Evolutionary conservation across 2,888 invertebrate genomes (phyloP).

Genomic region (Chaetoderma sp.): DNA sequence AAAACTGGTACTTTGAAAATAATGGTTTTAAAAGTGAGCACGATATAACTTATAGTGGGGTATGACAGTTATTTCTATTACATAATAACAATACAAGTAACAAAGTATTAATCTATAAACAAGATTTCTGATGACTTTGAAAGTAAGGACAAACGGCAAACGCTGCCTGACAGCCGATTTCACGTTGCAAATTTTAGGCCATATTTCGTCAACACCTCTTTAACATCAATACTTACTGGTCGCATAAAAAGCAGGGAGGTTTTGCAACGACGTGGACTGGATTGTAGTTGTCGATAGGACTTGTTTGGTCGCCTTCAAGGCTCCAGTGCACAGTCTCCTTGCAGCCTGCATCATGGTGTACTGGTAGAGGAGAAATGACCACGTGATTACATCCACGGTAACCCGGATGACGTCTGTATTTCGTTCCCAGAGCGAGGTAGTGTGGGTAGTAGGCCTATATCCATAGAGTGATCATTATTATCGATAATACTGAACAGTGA

Average conservation of each 20-base stretch:
- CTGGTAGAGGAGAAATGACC: slow-evolving; percentile 10
- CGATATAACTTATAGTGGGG: no score
- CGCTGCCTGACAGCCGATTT: neutral
- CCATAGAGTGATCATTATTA: no score
- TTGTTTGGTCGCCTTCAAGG: slow-evolving; percentile 74
- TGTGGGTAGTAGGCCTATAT: no score
- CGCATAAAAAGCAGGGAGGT: neutral
- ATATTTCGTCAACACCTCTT: neutral
- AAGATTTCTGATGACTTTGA: no score
- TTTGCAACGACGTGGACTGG: neutral
- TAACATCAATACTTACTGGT: neutral
- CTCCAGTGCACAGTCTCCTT: slow-evolving; percentile 74
- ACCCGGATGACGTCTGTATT: neutral
- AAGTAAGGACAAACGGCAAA: no score
- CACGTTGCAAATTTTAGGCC: neutral
- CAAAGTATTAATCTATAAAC: neutral
- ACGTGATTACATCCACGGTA: slow-evolving; percentile 10
- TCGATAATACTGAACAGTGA: no score
- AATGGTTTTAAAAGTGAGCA: no score
- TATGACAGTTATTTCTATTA: no score
- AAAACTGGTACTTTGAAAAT: no score
- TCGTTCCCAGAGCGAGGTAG: slow-evolving; percentile 77
- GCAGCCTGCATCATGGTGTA: slow-evolving; percentile 75
- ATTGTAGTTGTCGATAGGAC: neutral
- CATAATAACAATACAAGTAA: neutral